Evolutionary conservation across 2,888 invertebrate genomes (phyloP).

Genomic region (Lomographa bimaculata): DNA sequence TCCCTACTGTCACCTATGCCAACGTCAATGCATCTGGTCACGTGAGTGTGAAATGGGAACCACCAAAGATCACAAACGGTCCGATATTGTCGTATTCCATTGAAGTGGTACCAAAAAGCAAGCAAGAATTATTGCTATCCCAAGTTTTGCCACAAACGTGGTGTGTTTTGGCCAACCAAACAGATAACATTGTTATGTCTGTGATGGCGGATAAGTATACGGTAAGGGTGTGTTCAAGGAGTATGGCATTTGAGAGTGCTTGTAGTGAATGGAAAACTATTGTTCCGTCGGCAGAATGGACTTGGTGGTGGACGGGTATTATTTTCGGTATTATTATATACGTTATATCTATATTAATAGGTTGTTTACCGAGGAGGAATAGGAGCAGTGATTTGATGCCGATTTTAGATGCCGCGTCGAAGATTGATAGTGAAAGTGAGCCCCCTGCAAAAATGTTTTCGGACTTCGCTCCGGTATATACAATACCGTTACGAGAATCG

Average conservation of each 20-base stretch:
- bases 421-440: slow-evolving; percentile 49
- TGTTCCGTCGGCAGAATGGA: slow-evolving; percentile 21
- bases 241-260: slow-evolving; percentile 37
- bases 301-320: slow-evolving; percentile 52
- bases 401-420: slow-evolving; percentile 52
- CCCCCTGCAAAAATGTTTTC: slow-evolving; percentile 55
- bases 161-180: slow-evolving; percentile 51
- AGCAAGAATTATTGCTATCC: slow-evolving; percentile 37
- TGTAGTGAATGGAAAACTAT: slow-evolving; percentile 40
- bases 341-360: slow-evolving; percentile 43
- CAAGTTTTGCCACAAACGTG: slow-evolving; percentile 50
- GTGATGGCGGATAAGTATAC: slow-evolving; percentile 43
- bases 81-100: slow-evolving; percentile 64
- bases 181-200: slow-evolving; percentile 39
- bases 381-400: slow-evolving; percentile 46
- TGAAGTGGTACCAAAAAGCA: slow-evolving; percentile 55
- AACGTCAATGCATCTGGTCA: slow-evolving; percentile 43
- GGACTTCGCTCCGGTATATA: slow-evolving; percentile 51
- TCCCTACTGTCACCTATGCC: slow-evolving; percentile 43
- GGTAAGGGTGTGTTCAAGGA: slow-evolving; percentile 42
- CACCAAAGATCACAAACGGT: slow-evolving; percentile 62
- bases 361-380: slow-evolving; percentile 40
- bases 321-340: slow-evolving; percentile 53
- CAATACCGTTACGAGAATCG: slow-evolving; percentile 39
- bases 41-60: slow-evolving; percentile 58